Conservation (phyloP, 2,888 invertebrate species). For the Sarcophaga caerulescens region DNA sequence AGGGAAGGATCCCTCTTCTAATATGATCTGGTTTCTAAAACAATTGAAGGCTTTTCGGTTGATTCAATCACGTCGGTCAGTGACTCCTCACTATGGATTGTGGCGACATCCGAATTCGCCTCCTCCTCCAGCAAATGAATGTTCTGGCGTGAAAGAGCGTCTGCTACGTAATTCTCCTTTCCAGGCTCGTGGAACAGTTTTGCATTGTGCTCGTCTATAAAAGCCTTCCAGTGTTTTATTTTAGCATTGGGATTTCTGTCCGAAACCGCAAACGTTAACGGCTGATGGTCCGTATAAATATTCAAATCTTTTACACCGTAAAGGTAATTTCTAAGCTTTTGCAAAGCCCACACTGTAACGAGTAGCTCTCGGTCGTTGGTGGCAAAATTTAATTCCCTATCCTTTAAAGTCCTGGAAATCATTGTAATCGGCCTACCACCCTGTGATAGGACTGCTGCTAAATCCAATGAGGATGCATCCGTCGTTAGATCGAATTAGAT, state of each 20-base stretch:
- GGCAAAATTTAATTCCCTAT: conserved; percentile 36
- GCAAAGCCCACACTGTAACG: conserved; percentile 75
- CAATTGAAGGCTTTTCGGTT: conserved; percentile 69
- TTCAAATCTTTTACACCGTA: conserved; percentile 72
- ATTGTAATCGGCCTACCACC: conserved; percentile 36
- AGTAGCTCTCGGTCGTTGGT: conserved; percentile 73
- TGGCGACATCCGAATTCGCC: conserved; percentile 37
- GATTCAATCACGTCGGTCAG: conserved; percentile 64
- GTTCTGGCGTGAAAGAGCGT: conserved; percentile 55
- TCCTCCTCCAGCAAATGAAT: conserved; percentile 53
- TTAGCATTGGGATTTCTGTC: conserved; percentile 65
- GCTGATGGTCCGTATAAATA: conserved; percentile 67
- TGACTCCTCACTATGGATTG: conserved; percentile 58
- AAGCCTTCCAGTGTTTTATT: conserved; percentile 36
- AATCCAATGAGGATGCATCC: conserved; percentile 30
- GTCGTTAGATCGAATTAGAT: conserved; percentile 66
- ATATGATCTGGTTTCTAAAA: conserved; percentile 68
- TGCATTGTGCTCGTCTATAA: conserved; percentile 45
- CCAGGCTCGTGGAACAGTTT: conserved; percentile 54
- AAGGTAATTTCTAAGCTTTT: conserved; percentile 77
- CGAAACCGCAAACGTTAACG: conserved; percentile 66
- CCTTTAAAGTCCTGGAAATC: conserved; percentile 26
- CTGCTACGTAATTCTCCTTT: conserved; percentile 58
- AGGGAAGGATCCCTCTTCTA: conserved; percentile 47
- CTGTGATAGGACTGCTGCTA: conserved; percentile 55